These are phyloP conservation scores for Drosophila orosa DNA, from an alignment of 1,140 invertebrate genomes.

Conservation along the genomic window DNA sequence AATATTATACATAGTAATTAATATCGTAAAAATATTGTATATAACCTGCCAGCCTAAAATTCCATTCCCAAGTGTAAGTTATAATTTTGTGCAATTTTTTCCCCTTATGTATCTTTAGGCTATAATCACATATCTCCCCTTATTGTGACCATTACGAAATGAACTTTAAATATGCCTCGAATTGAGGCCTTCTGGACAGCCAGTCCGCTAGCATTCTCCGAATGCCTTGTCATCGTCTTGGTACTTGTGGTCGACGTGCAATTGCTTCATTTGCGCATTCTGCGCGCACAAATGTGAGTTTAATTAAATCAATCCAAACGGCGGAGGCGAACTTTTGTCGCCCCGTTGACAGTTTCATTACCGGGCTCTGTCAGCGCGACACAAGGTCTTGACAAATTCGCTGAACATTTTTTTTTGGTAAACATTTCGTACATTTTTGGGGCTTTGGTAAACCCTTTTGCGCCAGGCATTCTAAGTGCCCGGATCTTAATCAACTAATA, in stretches of 20 bases:
- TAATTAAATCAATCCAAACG: constrained; percentile 51
- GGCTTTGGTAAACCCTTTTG: constrained; percentile 7
- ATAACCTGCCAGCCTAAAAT: not conserved
- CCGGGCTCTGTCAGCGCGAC: constrained; percentile 35
- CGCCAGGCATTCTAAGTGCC: constrained; percentile 42
- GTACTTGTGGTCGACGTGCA: constrained; percentile 21
- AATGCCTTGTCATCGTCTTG: constrained; percentile 50
- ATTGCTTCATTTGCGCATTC: constrained; percentile 60
- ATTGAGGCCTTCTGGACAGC: constrained; percentile 14
- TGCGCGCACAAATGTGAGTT: constrained; percentile 42
- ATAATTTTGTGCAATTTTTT: not conserved
- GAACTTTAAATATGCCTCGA: constrained; percentile 45
- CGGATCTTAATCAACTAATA: constrained; percentile 66
- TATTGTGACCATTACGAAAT: constrained; percentile 50
- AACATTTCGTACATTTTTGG: constrained; percentile 44
- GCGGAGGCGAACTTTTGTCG: constrained; percentile 20
- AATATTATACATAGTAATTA: not conserved
- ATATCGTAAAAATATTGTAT: too few relatives aligned
- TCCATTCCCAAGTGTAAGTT: not conserved
- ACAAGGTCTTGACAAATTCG: constrained; percentile 60
- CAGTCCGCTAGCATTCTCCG: constrained; percentile 33
- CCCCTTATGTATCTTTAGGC: not conserved
- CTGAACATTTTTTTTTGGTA: constrained; percentile 25
- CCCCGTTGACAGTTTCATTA: constrained; percentile 69
- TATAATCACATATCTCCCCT: constrained; percentile 32